Evolutionary conservation across 2,888 invertebrate species (phyloP).

Genomic region (Linnaemya tessellans): DNA sequence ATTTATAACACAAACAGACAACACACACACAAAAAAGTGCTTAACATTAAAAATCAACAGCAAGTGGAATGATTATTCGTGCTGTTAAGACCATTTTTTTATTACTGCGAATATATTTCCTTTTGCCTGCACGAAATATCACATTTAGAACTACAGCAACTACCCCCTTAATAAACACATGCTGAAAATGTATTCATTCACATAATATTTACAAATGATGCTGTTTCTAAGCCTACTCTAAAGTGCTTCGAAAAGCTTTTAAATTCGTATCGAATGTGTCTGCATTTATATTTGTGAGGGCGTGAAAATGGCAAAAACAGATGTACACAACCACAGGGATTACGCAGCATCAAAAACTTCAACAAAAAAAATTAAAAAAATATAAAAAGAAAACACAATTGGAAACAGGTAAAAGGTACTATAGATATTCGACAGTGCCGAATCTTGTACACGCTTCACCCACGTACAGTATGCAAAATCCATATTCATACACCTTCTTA

Average conservation of each 20-base stretch:
- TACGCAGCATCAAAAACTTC: neutral
- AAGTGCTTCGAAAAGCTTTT: conserved; percentile 4
- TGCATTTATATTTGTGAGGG: conserved; percentile 27
- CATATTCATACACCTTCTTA: no score
- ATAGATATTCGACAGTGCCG: no score
- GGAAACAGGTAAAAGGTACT: no score
- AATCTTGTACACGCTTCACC: no score
- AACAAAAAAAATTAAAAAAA: no score
- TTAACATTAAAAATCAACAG: conserved; percentile 68
- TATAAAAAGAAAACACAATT: no score
- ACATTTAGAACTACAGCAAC: conserved; percentile 9
- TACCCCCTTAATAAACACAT: conserved; percentile 12
- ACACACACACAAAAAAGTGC: conserved; percentile 39
- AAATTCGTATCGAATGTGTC: conserved; percentile 19
- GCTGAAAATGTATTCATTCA: conserved; percentile 10
- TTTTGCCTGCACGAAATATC: conserved; percentile 40
- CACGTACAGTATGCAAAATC: no score
- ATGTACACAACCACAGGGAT: conserved; percentile 65
- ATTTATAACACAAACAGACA: conserved; percentile 63
- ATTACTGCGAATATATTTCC: conserved; percentile 34
- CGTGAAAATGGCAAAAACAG: conserved; percentile 68
- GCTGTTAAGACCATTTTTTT: conserved; percentile 8
- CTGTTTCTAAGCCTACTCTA: conserved; percentile 42
- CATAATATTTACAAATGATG: conserved; percentile 36
- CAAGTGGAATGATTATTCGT: conserved; percentile 57